Conservation (phyloP, 2,113 vertebrate species). For the Spheniscus mendiculus region DNA sequence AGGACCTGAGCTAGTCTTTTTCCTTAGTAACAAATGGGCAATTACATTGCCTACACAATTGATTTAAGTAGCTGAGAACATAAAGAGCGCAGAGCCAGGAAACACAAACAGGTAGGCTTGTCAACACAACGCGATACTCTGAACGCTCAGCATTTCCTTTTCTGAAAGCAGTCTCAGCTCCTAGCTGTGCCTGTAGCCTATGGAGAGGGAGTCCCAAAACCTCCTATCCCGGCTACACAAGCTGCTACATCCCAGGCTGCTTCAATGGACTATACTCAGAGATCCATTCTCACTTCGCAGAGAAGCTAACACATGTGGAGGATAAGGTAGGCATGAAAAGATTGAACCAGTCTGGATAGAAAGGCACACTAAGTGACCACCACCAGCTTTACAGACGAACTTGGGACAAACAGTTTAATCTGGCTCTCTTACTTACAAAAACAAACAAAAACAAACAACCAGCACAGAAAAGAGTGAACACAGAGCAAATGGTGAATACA, state of each 20-base stretch:
- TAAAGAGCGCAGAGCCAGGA: neutral
- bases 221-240: neutral
- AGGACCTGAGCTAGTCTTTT: neutral
- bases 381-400: neutral
- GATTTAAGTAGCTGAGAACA: neutral
- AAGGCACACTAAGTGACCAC: neutral
- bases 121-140: neutral
- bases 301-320: fast-evolving
- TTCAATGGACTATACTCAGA: neutral
- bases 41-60: neutral
- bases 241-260: neutral
- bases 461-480: neutral
- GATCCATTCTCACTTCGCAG: fast-evolving
- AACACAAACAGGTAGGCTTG: neutral
- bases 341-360: neutral
- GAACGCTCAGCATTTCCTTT: neutral
- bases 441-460: too few species aligned
- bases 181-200: neutral
- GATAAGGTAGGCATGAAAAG: neutral
- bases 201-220: neutral
- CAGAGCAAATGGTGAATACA: fast-evolving
- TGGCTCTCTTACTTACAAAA: neutral
- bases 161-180: neutral
- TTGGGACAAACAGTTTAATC: neutral
- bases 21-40: neutral